A percentile compares a stretch with the other conserved stretches of the same genome.
Conservation (phyloP, 2,888 invertebrate genomes). For the Hydriomena furcata region DNA sequence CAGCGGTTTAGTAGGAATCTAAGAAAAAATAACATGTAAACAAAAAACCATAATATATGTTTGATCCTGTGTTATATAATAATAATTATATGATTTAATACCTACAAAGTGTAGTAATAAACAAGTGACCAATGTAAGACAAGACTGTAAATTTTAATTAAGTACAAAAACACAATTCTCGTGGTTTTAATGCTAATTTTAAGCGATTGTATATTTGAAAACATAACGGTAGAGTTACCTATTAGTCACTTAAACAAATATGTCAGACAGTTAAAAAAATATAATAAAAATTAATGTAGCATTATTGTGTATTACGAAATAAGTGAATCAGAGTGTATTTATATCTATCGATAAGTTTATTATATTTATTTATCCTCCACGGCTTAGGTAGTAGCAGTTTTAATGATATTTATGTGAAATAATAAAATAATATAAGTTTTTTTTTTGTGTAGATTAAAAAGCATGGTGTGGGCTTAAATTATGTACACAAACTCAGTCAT, state of each 20-base stretch:
- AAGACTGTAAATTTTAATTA: constrained; percentile 74
- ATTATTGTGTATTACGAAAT: constrained; percentile 20
- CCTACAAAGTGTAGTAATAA: constrained; percentile 34
- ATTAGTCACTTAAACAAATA: constrained; percentile 49
- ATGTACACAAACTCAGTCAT: constrained; percentile 15
- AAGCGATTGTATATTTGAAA: constrained; percentile 50
- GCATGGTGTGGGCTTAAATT: constrained; percentile 18
- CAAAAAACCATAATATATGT: background rate
- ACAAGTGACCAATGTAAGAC: constrained; percentile 73
- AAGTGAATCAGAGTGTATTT: constrained; percentile 67
- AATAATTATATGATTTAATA: background rate
- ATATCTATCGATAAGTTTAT: constrained; percentile 48
- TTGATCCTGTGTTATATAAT: constrained; percentile 1
- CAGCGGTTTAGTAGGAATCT: background rate
- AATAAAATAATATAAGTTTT: constrained; percentile 13
- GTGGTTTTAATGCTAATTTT: constrained; percentile 28
- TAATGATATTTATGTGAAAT: background rate
- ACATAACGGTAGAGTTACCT: constrained; percentile 75
- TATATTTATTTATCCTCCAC: constrained; percentile 39
- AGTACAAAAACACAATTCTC: constrained; percentile 64
- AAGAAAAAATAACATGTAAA: constrained; percentile 1
- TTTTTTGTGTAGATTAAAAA: constrained; percentile 22
- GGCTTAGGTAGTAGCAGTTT: constrained; percentile 12
- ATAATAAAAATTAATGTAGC: constrained; percentile 13
- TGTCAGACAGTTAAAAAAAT: constrained; percentile 19